Evolutionary conservation across 2,113 vertebrate species (phyloP).

Genomic region (Brachirus orientalis): DNA sequence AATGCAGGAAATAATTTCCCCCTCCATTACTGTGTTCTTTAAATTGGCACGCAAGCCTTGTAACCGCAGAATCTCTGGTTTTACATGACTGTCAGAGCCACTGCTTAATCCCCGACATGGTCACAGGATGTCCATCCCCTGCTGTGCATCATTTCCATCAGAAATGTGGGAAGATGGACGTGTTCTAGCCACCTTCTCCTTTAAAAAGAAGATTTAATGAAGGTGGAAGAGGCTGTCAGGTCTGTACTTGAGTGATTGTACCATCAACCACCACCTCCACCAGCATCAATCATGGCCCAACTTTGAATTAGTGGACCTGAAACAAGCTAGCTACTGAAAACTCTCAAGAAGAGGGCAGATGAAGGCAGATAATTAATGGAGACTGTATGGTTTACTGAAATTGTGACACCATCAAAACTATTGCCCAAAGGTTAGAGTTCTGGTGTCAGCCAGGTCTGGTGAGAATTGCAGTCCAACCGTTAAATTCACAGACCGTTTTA

Average conservation of each 20-base stretch:
- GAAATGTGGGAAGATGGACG: constrained; percentile 21
- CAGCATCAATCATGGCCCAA: constrained; percentile 74
- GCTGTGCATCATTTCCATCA: constrained; percentile 49
- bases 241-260: constrained; percentile 72
- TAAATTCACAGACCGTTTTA: constrained; percentile 1
- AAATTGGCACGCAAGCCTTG: too few relatives aligned
- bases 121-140: constrained; percentile 18
- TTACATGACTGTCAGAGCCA: constrained; percentile 23
- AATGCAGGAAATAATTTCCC: not conserved
- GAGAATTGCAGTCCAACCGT: not conserved
- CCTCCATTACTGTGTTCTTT: constrained; percentile 9
- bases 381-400: constrained; percentile 49
- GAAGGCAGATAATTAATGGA: constrained; percentile 71
- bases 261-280: constrained; percentile 58
- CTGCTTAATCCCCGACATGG: constrained; percentile 13
- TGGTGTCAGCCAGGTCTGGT: not conserved
- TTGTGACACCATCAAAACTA: constrained; percentile 36
- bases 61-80: constrained; percentile 11
- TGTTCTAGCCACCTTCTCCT: constrained; percentile 40
- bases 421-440: constrained; percentile 8
- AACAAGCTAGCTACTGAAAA: constrained; percentile 57
- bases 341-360: constrained; percentile 64
- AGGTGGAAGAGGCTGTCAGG: constrained; percentile 56
- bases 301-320: constrained; percentile 72
- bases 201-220: constrained; percentile 71